phyloP scores from a whole-genome alignment of 2,113 vertebrate genomes.

The Labrus mixtus region DNA sequence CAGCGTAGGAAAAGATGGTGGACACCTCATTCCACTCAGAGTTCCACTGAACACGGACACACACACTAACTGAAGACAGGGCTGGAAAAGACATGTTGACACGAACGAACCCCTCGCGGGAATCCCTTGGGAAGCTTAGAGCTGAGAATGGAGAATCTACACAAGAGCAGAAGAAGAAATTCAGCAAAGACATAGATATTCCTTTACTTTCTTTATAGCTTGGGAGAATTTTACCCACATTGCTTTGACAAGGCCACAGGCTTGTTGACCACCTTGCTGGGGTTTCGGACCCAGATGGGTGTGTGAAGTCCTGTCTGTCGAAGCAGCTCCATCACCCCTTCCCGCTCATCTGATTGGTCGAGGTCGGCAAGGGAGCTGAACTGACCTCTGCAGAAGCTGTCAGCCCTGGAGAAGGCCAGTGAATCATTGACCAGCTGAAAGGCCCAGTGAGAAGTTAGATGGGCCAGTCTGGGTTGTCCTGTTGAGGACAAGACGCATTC shows the following conservation, averaged over 20 bases:
- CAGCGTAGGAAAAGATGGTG: conserved; percentile 89
- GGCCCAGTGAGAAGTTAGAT: conserved; percentile 72
- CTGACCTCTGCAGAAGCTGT: conserved; percentile 82
- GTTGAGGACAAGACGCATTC: neutral
- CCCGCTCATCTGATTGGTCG: conserved; percentile 36
- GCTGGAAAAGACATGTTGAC: conserved; percentile 82
- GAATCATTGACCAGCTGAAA: conserved; percentile 84
- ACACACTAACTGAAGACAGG: conserved; percentile 84
- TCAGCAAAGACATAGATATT: too few species aligned
- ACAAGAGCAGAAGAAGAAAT: conserved; percentile 13
- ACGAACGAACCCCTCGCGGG: conserved; percentile 82
- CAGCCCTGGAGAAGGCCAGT: conserved; percentile 84
- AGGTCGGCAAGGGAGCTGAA: conserved; percentile 82
- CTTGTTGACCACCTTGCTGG: conserved; percentile 7
- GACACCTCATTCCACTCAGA: conserved; percentile 74
- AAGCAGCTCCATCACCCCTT: conserved; percentile 63
- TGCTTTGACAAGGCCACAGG: conserved; percentile 58
- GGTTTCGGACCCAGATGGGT: conserved; percentile 83
- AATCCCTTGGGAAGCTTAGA: conserved; percentile 85
- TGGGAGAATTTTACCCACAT: conserved; percentile 66
- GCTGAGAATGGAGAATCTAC: conserved; percentile 67
- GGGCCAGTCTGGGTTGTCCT: conserved; percentile 65
- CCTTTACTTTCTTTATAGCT: neutral
- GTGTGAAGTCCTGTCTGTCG: conserved; percentile 58
- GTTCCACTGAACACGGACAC: conserved; percentile 90